Evolutionary conservation across 2,797 vertebrate genomes (phyloP).

Genomic region (Chaetodon trifasciatus): DNA sequence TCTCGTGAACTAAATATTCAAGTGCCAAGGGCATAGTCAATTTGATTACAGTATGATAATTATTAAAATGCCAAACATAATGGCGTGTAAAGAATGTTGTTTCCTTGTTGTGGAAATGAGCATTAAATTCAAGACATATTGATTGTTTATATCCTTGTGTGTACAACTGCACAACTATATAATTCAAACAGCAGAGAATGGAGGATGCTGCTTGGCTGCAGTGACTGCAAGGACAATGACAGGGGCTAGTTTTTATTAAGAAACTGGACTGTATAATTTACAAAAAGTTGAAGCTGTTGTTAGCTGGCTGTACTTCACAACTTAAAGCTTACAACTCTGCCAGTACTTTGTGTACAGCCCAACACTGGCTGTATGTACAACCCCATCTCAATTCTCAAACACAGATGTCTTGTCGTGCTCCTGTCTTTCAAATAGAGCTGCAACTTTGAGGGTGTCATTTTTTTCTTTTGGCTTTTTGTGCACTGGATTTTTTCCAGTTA

Average conservation of each 20-base stretch:
- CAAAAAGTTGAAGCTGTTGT: background rate
- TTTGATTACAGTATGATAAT: constrained; percentile 33
- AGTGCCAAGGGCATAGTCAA: constrained; percentile 3
- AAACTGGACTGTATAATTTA: background rate
- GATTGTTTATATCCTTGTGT: too few species aligned
- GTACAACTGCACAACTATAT: background rate
- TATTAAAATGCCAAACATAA: constrained; percentile 38
- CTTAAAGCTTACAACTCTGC: too few species aligned
- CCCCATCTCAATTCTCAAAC: background rate
- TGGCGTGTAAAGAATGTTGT: constrained; percentile 8
- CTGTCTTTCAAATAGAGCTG: background rate
- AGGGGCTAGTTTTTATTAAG: background rate
- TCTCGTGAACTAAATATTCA: constrained; percentile 2
- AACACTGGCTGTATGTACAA: too few species aligned
- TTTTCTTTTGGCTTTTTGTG: background rate
- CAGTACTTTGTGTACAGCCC: background rate
- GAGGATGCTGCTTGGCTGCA: background rate
- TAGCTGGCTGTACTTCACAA: background rate
- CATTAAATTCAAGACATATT: too few species aligned
- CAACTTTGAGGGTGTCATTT: background rate
- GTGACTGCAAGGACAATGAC: background rate
- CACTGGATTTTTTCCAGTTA: background rate
- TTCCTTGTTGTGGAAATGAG: background rate
- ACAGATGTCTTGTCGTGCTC: background rate
- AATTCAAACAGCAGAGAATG: background rate